Evolutionary conservation across 2,888 invertebrate genomes (phyloP).

Genomic region (Barypeithes pellucidus): DNA sequence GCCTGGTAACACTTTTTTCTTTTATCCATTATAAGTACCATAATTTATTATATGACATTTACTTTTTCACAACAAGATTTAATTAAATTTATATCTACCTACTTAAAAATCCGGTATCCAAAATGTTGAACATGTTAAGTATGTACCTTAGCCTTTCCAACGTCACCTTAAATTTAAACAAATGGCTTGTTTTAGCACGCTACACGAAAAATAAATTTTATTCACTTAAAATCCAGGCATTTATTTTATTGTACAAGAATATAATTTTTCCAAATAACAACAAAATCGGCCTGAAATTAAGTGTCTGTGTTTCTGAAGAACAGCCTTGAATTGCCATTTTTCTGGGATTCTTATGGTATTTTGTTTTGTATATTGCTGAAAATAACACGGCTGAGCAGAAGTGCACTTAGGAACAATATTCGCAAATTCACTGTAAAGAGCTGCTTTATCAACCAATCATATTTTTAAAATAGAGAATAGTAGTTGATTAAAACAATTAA

Average conservation of each 20-base stretch:
- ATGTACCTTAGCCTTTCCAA: slow-evolving; percentile 18
- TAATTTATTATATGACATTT: slow-evolving; percentile 5
- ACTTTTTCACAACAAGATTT: slow-evolving; percentile 2
- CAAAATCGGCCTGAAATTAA: slow-evolving; percentile 49
- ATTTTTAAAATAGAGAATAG: too few relatives aligned
- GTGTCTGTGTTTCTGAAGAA: slow-evolving; percentile 14
- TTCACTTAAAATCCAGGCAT: slow-evolving; percentile 43
- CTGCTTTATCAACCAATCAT: too few relatives aligned
- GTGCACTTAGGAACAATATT: too few relatives aligned
- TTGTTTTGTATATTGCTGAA: slow-evolving; percentile 20
- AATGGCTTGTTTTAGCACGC: slow-evolving; percentile 31
- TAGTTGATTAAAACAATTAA: too few relatives aligned
- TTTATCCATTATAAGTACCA: too few relatives aligned
- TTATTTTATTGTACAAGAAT: slow-evolving; percentile 52
- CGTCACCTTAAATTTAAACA: slow-evolving; percentile 47
- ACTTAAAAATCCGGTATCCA: slow-evolving; percentile 2
- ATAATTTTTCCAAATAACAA: slow-evolving; percentile 52
- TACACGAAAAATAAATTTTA: slow-evolving; percentile 48
- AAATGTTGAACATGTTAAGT: slow-evolving; percentile 5
- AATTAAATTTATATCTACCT: slow-evolving; percentile 17
- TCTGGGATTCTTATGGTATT: slow-evolving; percentile 27
- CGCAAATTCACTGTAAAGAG: too few relatives aligned
- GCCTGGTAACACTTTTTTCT: too few relatives aligned
- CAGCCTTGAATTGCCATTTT: slow-evolving; percentile 46
- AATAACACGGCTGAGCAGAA: too few relatives aligned